A percentile compares a stretch with the other conserved stretches of the same genome.
These are phyloP conservation scores for Galeopterus variegatus DNA, from an alignment of 2,113 vertebrate genomes.

Conservation along the genomic window DNA sequence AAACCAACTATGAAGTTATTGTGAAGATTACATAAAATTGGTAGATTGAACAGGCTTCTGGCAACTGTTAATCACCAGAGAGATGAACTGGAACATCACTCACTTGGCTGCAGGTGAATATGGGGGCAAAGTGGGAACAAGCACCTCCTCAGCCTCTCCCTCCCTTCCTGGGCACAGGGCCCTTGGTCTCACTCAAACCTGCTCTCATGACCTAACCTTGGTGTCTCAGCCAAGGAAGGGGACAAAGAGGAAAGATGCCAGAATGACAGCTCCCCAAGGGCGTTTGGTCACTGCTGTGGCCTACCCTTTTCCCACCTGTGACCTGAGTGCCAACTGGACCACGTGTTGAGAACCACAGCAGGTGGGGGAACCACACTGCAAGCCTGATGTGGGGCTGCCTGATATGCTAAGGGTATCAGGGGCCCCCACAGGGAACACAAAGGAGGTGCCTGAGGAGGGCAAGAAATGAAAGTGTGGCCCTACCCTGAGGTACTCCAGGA, in stretches of 20 bases:
- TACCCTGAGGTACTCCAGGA: neutral
- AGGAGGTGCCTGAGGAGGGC: neutral
- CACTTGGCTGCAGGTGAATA: accelerated
- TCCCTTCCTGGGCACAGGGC: neutral
- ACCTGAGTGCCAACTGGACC: neutral
- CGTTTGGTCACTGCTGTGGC: neutral
- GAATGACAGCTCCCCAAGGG: accelerated
- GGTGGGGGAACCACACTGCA: neutral
- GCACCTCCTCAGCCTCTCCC: neutral
- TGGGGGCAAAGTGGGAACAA: accelerated
- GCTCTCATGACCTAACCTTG: neutral
- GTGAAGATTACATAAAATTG: neutral
- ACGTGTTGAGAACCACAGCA: neutral
- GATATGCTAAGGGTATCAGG: too few relatives aligned
- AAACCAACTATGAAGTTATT: neutral
- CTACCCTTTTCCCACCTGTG: neutral
- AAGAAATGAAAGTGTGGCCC: neutral
- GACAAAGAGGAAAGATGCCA: neutral
- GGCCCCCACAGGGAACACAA: neutral
- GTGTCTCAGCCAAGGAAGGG: neutral
- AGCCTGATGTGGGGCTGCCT: neutral
- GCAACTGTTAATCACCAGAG: neutral
- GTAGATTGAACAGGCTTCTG: neutral
- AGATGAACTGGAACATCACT: neutral
- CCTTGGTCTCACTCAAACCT: neutral